Percentiles rank a stretch among this genome's conserved stretches.
These are phyloP conservation scores for Rafetus swinhoei DNA, from an alignment of 2,113 vertebrate genomes.

Conservation along the genomic window DNA sequence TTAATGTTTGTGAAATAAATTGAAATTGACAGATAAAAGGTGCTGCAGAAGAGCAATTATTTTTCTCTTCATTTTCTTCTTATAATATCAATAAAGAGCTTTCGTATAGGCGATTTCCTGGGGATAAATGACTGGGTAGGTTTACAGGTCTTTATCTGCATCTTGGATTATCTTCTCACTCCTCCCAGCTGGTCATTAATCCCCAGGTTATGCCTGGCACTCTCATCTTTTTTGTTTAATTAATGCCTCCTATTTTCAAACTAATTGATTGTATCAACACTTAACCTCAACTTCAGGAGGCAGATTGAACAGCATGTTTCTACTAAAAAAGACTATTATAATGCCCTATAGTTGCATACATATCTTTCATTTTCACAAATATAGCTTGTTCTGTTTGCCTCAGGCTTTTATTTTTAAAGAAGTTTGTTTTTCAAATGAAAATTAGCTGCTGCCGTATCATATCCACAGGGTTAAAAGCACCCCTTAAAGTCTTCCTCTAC, in stretches of 20 bases:
- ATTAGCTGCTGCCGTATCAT: constrained; percentile 44
- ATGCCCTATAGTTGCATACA: constrained; percentile 55
- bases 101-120: constrained; percentile 29
- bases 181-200: constrained; percentile 49
- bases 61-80: constrained; percentile 63
- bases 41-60: neutral
- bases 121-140: constrained; percentile 43
- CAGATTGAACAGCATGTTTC: constrained; percentile 43
- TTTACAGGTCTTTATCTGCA: constrained; percentile 65
- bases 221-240: constrained; percentile 53
- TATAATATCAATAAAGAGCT: constrained; percentile 60
- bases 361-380: constrained; percentile 66
- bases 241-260: constrained; percentile 62
- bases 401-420: neutral
- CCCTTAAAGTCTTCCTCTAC: neutral
- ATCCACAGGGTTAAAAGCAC: constrained; percentile 44
- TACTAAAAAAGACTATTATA: constrained; percentile 29
- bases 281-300: constrained; percentile 52
- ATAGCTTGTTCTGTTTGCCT: constrained; percentile 62
- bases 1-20: neutral
- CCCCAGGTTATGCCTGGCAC: constrained; percentile 57
- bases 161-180: constrained; percentile 58
- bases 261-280: constrained; percentile 46
- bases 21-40: neutral
- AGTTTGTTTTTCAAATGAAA: constrained; percentile 58